Conservation (phyloP, 1,140 invertebrate species). For the Eubasilissa regina region DNA sequence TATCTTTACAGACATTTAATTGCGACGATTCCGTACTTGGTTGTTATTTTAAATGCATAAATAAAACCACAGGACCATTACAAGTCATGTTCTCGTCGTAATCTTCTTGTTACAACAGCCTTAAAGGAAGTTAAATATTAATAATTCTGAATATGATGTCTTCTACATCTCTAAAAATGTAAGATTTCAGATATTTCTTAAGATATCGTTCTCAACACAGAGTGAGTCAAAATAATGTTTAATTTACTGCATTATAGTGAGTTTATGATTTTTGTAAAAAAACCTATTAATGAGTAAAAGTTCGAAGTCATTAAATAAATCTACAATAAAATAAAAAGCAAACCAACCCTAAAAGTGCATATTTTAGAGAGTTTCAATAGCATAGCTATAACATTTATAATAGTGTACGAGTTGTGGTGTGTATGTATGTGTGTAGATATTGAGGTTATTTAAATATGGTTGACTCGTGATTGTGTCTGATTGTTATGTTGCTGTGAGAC, state of each 20-base stretch:
- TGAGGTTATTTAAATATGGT: no score
- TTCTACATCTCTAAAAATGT: constrained; percentile 1
- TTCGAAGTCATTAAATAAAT: not conserved
- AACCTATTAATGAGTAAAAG: not conserved
- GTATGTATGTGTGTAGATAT: no score
- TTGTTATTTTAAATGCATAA: not conserved
- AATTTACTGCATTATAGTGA: not conserved
- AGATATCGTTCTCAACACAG: not conserved
- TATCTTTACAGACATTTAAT: not conserved
- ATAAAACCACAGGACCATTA: constrained; percentile 3
- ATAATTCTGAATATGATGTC: not conserved
- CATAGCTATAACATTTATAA: no score
- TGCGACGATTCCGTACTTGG: not conserved
- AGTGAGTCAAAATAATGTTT: constrained; percentile 3
- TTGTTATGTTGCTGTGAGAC: no score
- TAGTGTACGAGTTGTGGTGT: no score
- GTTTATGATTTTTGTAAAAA: not conserved
- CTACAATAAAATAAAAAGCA: no score
- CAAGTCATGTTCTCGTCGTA: not conserved
- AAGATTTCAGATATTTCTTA: not conserved
- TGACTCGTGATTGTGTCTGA: no score
- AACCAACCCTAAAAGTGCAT: no score
- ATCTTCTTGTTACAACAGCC: constrained; percentile 3
- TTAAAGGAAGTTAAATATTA: constrained; percentile 9
- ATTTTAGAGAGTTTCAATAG: no score